Base-by-base conservation (phyloP, 1,140 invertebrate species). In the Triops longicaudatus region DNA sequence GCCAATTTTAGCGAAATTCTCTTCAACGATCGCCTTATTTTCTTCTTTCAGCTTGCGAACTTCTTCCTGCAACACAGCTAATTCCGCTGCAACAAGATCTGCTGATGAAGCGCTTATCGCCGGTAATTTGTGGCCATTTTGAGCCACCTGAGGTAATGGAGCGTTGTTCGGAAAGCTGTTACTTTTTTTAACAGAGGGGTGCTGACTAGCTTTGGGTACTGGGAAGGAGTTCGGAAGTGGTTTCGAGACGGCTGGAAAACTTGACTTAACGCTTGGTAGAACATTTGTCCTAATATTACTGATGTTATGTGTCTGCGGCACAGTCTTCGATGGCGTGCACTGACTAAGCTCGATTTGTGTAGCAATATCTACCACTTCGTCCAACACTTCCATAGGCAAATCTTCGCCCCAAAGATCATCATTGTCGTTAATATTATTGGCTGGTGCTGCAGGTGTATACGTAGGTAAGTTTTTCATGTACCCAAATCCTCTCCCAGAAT, bases 331-430 rank as follows among this genome's bases (percentile, higher is more conserved):
- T 63, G 17, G 17, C 0, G 50, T n/a, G 14, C 0, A n/a, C 7
- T 63, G 50, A 63, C 50, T 63, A 6, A n/a, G 14, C 17, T 63
- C 50, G 4, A 63, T 63, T 22, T 63, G 50, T 22, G 50, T 63
- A 17, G 22, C 50, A 17, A 63, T 63, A 17, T 63, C 50, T n/a
- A 63, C 22, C 5, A 22, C 50, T 63, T 63, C 50, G 14, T 63
- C 50, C 14, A 63, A 22, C 50, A 63, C 17, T n/a, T 63, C 50
- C 50, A 63, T 22, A 17, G 50, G 50, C 50, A 63, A 63, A 12
- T 63, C 50, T 63, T 63, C 50, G 17, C 50, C 50, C 50, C 50
- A 63, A 17, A 63, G 22, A 63, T 63, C 50, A 63, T 63, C 50
- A 17, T 63, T 63, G 50, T 63, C 50, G 14, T n/a, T 22, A 63